These are phyloP conservation scores for Anthoscopus minutus DNA, from an alignment of 2,113 vertebrate species.

Conservation along the genomic window DNA sequence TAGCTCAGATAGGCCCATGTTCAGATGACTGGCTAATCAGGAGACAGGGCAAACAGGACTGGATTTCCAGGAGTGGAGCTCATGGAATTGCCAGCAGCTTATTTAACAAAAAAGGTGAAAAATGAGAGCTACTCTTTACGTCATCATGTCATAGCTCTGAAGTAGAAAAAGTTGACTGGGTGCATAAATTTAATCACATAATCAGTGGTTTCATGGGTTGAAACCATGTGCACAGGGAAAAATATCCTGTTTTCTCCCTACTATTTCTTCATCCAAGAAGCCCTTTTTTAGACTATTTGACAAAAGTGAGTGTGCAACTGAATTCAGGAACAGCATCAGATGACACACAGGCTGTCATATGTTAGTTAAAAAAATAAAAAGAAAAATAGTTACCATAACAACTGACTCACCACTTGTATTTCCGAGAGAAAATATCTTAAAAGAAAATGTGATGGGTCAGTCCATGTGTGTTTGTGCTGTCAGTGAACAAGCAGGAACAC, in stretches of 20 bases:
- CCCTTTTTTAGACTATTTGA: background rate
- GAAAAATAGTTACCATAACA: constrained; percentile 57
- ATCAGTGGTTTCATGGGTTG: background rate
- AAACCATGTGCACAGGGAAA: background rate
- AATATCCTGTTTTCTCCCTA: background rate
- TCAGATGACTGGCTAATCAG: background rate
- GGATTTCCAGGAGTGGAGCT: background rate
- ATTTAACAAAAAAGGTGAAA: background rate
- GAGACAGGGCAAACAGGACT: background rate
- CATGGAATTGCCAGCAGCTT: background rate
- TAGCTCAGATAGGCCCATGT: background rate
- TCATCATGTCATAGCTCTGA: background rate
- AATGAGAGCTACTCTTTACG: background rate
- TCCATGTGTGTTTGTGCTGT: background rate
- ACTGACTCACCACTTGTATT: constrained; percentile 28
- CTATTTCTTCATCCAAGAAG: background rate
- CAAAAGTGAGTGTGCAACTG: background rate
- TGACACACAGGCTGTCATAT: constrained; percentile 42
- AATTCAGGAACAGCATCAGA: constrained; percentile 36
- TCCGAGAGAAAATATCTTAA: background rate
- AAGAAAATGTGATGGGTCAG: background rate
- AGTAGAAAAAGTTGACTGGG: background rate
- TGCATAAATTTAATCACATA: background rate
- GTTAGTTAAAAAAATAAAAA: background rate
- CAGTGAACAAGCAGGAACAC: background rate